phyloP scores from a whole-genome alignment of 2,113 vertebrate genomes.

The Eidolon helvum region DNA sequence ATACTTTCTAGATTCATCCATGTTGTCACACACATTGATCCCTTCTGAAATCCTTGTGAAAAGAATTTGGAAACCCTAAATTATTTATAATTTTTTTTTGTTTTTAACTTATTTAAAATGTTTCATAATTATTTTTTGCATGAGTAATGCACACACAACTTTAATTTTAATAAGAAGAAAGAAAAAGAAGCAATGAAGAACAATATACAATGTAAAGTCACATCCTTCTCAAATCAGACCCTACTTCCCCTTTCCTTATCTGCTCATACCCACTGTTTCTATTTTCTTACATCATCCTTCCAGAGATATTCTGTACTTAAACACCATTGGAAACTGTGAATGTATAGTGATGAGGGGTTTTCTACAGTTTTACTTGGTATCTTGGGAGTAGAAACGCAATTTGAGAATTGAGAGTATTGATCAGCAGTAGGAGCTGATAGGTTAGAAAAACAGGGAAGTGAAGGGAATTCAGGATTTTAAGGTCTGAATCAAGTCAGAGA shows the following conservation, averaged over 20 bases:
- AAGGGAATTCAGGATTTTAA: background rate
- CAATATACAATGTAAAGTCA: background rate
- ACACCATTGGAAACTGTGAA: background rate
- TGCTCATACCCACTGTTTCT: background rate
- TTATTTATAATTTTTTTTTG: background rate
- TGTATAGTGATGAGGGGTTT: background rate
- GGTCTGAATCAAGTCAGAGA: background rate
- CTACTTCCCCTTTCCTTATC: background rate
- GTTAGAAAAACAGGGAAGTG: background rate
- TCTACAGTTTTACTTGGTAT: background rate
- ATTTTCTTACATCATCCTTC: background rate
- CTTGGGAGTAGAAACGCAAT: background rate
- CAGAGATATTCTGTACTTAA: background rate
- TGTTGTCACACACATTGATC: background rate
- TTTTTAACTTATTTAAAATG: background rate
- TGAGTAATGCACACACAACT: background rate
- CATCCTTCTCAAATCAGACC: background rate
- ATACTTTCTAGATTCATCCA: too few species aligned
- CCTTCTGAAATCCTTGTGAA: background rate
- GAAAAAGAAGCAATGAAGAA: background rate
- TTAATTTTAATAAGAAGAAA: background rate
- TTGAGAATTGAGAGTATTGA: background rate
- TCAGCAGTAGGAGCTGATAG: background rate
- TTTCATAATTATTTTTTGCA: background rate
- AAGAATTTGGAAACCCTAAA: constrained; percentile 5